Percentiles rank a stretch among this genome's conserved stretches.
Evolutionary conservation across 2,888 invertebrate species (phyloP).

Genomic region (Thymelicus acteon): DNA sequence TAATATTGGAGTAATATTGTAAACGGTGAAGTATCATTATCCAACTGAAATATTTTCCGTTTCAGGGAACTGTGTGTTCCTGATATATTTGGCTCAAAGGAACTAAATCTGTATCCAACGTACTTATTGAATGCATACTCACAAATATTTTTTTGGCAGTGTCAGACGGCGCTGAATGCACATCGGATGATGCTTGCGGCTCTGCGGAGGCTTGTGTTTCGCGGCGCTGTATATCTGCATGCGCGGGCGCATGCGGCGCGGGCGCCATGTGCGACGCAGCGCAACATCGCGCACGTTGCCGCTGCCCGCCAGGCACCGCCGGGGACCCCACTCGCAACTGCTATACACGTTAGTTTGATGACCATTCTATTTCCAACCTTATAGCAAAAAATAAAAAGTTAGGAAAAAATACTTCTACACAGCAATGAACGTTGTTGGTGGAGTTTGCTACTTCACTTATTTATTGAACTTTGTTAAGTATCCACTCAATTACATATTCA

Average conservation of each 20-base stretch:
- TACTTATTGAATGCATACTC: not conserved
- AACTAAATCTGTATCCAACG: too few species aligned
- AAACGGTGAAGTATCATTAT: too few species aligned
- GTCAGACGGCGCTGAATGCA: constrained; percentile 86
- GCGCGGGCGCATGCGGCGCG: constrained; percentile 92
- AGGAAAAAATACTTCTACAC: too few species aligned
- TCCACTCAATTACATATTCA: not conserved
- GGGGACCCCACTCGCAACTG: constrained; percentile 94
- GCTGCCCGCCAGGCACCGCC: constrained; percentile 93
- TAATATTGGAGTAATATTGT: too few species aligned
- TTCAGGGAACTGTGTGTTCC: too few species aligned
- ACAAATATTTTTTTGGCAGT: constrained; percentile 51
- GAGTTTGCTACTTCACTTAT: too few species aligned
- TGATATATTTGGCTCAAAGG: too few species aligned
- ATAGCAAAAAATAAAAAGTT: too few species aligned
- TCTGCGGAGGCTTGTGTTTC: constrained; percentile 92
- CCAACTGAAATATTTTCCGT: too few species aligned
- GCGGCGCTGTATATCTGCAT: constrained; percentile 92
- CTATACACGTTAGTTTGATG: constrained; percentile 90
- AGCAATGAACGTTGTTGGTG: too few species aligned
- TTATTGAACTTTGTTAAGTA: too few species aligned
- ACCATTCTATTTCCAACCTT: too few species aligned
- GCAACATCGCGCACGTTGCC: constrained; percentile 92
- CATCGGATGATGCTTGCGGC: constrained; percentile 90
- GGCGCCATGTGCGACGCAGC: constrained; percentile 92